phyloP scores from a whole-genome alignment of 2,797 vertebrate genomes.

The Pangasius larnaudii region DNA sequence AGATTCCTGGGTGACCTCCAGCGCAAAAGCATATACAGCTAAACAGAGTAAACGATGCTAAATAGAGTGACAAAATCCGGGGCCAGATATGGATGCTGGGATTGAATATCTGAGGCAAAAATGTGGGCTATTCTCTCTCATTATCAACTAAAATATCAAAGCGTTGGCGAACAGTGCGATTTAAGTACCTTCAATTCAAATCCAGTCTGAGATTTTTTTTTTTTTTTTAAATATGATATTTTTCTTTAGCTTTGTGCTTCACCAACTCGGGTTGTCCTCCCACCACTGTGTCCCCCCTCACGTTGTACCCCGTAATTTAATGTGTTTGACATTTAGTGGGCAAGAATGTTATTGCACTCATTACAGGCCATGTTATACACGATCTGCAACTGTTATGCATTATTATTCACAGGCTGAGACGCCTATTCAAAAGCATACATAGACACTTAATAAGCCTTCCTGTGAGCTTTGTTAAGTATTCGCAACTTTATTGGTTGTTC shows the following conservation, averaged over 20 bases:
- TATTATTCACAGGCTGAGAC: neutral
- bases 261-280: conserved; percentile 1
- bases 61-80: conserved; percentile 25
- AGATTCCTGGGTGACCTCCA: conserved; percentile 50
- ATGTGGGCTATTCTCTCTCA: conserved; percentile 10
- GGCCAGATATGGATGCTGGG: conserved; percentile 5
- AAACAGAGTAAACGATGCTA: conserved; percentile 24
- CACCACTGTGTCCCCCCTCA: neutral
- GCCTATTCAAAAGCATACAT: neutral
- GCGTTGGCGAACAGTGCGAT: neutral
- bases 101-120: conserved; percentile 9
- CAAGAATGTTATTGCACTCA: conserved; percentile 20
- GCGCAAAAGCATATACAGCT: conserved; percentile 16
- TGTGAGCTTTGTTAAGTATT: neutral
- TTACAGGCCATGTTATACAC: conserved; percentile 18
- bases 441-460: neutral
- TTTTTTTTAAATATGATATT: neutral
- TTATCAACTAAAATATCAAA: conserved; percentile 18
- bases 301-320: conserved; percentile 23
- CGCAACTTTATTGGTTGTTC: neutral
- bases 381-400: neutral
- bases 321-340: conserved; percentile 36
- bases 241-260: neutral
- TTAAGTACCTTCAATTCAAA: neutral
- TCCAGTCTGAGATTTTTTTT: neutral